phyloP scores from a whole-genome alignment of 1,140 invertebrate genomes.

The Oncopeltus fasciatus region DNA sequence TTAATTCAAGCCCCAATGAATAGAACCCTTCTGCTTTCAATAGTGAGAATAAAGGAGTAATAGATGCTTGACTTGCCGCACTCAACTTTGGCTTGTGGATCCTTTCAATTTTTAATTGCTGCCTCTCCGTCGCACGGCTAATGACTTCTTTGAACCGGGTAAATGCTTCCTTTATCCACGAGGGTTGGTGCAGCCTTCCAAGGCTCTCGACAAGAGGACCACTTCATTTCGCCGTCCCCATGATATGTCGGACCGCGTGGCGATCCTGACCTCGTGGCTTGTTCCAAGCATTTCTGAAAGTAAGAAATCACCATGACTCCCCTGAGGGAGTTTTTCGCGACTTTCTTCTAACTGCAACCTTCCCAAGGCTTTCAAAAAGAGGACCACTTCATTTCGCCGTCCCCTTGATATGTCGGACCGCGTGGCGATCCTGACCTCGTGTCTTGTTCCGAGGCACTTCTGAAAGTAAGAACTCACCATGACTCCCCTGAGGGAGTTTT shows the following conservation, averaged over 20 bases:
- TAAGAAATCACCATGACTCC: too few relatives aligned
- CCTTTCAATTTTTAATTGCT: conserved; percentile 7
- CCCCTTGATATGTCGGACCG: too few relatives aligned
- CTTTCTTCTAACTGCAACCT: too few relatives aligned
- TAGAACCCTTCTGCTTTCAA: too few relatives aligned
- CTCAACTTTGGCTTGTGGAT: neutral
- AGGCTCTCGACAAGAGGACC: neutral
- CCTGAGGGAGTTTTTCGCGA: neutral
- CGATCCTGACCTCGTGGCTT: neutral
- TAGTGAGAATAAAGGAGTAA: neutral
- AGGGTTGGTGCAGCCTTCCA: neutral
- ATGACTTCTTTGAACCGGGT: conserved; percentile 1
- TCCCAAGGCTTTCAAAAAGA: too few relatives aligned
- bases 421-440: too few relatives aligned
- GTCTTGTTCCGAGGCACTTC: too few relatives aligned
- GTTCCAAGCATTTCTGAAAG: neutral
- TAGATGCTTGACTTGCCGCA: neutral
- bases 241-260: neutral
- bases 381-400: too few relatives aligned
- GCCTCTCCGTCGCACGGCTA: neutral
- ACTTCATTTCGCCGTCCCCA: neutral
- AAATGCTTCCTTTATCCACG: neutral
- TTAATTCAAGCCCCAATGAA: too few relatives aligned
- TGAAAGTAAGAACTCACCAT: too few relatives aligned
- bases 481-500: neutral